A percentile compares a stretch with the other conserved stretches of the same genome.
Conservation (phyloP, 2,888 invertebrate genomes). For the Iphiclides podalirius region DNA sequence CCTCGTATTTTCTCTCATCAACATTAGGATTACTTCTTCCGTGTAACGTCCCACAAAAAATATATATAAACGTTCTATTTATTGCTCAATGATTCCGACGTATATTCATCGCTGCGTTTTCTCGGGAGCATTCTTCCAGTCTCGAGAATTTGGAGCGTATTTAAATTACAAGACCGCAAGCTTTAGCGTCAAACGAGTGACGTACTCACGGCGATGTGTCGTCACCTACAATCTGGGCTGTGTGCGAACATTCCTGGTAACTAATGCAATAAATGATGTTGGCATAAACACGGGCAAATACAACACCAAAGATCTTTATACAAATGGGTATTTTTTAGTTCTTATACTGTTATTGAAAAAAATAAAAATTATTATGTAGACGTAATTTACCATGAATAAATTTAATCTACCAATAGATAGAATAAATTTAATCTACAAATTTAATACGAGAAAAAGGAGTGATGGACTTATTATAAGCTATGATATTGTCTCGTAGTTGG, state of each 20-base stretch:
- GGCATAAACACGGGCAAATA: constrained; percentile 11
- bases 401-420: too few relatives aligned
- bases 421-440: too few relatives aligned
- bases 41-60: constrained; percentile 33
- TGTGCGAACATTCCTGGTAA: constrained; percentile 39
- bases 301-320: too few relatives aligned
- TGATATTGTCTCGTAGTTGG: too few relatives aligned
- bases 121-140: constrained; percentile 29
- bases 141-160: constrained; percentile 31
- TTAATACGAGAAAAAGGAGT: too few relatives aligned
- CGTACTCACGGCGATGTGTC: constrained; percentile 40
- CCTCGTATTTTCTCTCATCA: too few relatives aligned
- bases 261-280: too few relatives aligned
- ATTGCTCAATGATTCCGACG: constrained; percentile 37
- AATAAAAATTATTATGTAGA: too few relatives aligned
- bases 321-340: too few relatives aligned
- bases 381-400: too few relatives aligned
- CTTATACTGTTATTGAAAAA: too few relatives aligned
- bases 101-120: constrained; percentile 32
- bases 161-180: constrained; percentile 28
- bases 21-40: constrained; percentile 31
- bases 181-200: constrained; percentile 34
- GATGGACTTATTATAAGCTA: too few relatives aligned
- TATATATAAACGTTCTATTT: constrained; percentile 33
- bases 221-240: constrained; percentile 46